A percentile compares a stretch with the other conserved stretches of the same genome.
Conservation (phyloP, 2,888 invertebrate genomes). For the Nasonia oneida region DNA sequence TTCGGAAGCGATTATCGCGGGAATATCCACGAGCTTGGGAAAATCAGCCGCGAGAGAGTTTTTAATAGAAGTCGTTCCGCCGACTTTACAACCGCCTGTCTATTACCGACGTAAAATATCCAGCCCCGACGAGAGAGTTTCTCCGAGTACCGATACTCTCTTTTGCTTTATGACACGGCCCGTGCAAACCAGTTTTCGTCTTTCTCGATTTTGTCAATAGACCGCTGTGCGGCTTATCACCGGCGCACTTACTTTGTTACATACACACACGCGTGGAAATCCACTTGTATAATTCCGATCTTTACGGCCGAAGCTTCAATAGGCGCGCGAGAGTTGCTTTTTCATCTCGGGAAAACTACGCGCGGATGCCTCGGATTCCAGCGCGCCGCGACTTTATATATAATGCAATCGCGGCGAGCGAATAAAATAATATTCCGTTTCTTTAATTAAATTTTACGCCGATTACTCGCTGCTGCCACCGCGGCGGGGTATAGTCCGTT, state of each 20-base stretch:
- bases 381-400: not conserved
- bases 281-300: not conserved
- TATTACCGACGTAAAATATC: constrained; percentile 2
- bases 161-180: not conserved
- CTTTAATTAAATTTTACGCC: constrained; percentile 62
- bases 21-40: not conserved
- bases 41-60: not conserved
- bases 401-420: not conserved
- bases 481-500: constrained; percentile 38
- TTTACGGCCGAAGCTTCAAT: constrained; percentile 1
- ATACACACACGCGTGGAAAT: not conserved
- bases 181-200: not conserved
- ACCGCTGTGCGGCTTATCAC: not conserved
- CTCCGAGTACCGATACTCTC: not conserved
- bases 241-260: constrained; percentile 14
- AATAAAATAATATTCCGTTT: constrained; percentile 40
- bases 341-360: not conserved
- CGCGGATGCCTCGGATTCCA: constrained; percentile 10
- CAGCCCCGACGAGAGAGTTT: not conserved
- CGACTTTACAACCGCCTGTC: not conserved
- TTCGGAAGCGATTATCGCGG: constrained; percentile 29
- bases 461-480: constrained; percentile 27
- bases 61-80: not conserved
- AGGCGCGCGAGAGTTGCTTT: not conserved
- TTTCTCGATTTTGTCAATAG: constrained; percentile 3